These are phyloP conservation scores for Parus major DNA, from an alignment of 2,113 vertebrate species.

Conservation along the genomic window DNA sequence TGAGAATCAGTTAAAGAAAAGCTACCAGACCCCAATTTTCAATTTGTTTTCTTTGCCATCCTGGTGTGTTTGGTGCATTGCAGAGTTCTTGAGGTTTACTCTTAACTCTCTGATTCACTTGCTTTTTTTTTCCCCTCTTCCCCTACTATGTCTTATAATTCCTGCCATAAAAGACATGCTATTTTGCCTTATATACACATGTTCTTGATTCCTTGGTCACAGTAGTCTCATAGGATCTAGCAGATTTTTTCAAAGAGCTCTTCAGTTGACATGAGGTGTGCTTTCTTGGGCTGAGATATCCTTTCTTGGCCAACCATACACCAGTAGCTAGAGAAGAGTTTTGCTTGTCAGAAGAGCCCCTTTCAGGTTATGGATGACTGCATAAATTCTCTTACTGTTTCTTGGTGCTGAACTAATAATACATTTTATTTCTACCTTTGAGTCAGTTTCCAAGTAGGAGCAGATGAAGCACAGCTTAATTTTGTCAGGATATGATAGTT, in stretches of 20 bases:
- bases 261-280: neutral
- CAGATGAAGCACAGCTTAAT: conserved; percentile 41
- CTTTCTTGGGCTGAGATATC: neutral
- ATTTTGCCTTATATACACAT: neutral
- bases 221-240: neutral
- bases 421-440: conserved; percentile 27
- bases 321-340: neutral
- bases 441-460: conserved; percentile 14
- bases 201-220: neutral
- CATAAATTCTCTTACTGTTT: conserved; percentile 19
- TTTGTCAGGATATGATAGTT: conserved; percentile 18
- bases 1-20: neutral
- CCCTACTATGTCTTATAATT: neutral
- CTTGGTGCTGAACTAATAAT: conserved; percentile 20
- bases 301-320: neutral
- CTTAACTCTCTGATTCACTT: neutral
- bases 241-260: neutral
- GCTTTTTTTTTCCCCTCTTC: neutral
- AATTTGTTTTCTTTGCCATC: neutral
- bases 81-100: neutral
- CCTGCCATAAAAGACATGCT: neutral
- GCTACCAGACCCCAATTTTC: neutral
- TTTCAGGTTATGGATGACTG: neutral
- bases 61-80: neutral
- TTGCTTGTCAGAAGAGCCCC: neutral